Conservation (phyloP, 2,113 vertebrate species). For the Rhea americana region DNA sequence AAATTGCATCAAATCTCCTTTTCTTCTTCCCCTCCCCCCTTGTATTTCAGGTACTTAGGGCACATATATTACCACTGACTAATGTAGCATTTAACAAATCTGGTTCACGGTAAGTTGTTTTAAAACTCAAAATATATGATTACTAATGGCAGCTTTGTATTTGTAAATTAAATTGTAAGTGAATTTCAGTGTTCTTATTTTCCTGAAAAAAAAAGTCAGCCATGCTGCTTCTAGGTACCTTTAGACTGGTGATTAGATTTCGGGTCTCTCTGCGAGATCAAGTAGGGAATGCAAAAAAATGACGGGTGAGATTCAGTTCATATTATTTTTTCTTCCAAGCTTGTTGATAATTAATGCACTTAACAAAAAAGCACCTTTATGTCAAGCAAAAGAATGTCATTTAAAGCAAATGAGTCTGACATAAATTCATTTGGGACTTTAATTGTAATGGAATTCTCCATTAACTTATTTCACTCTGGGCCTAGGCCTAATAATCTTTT, state of each 20-base stretch:
- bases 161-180: neutral
- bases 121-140: neutral
- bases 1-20: neutral
- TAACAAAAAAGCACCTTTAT: neutral
- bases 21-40: neutral
- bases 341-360: neutral
- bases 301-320: neutral
- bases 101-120: slow-evolving; percentile 87
- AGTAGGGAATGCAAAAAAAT: neutral
- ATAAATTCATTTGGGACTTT: neutral
- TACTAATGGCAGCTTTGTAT: neutral
- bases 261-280: neutral
- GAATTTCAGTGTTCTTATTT: neutral
- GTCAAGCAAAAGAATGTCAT: neutral
- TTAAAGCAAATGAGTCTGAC: neutral
- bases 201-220: neutral
- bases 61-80: slow-evolving; percentile 91
- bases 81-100: slow-evolving; percentile 97
- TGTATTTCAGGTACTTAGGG: slow-evolving; percentile 83
- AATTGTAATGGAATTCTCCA: neutral
- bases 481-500: neutral
- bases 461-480: neutral
- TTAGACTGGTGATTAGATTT: neutral
- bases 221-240: neutral
- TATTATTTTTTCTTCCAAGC: neutral